Base-by-base conservation (phyloP, 2,888 invertebrate genomes). In the Melieria crassipennis region DNA sequence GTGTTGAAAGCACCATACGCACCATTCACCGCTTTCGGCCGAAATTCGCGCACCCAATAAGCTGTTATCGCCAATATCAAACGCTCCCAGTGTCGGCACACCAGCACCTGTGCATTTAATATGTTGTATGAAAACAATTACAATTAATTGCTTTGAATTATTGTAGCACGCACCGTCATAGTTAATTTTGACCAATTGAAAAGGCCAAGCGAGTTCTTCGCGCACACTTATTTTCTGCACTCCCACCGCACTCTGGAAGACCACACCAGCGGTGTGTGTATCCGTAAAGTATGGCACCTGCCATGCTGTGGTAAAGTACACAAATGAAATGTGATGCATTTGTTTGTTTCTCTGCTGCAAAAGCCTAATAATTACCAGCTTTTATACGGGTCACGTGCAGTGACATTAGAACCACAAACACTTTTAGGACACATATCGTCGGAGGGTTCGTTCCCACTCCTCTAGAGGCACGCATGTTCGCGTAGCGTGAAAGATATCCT, bases 181-280 rank as follows among this genome's bases (percentile, higher is more conserved):
- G 69, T 78, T 78, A 6, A 81, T 74, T 72, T 73, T 73, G 1
- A 75, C 77, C 55, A 80, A 66, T 69, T 72, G 76, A 42, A 79
- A 77, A n/a, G 79, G 79, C 42, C 72, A 70, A 5, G 30, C 10
- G 42, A 81, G 61, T 73, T 80, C 79, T 76, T 81, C 81, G 13
- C 69, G 56, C 62, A 80, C 77, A 58, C 63, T 73, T n/a, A 80
- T 76, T 13, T 69, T 74, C 62, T 76, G 75, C 66, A 73, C 70
- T 60, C 69, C 72, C 42, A 65, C 58, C 11, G 69, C 57, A 13
- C 69, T 66, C 64, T 73, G 73, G 67, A 77, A 74, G 61, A 65
- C 56, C 0, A 78, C 72, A n/a, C 78, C 77, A 3, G 13, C 16
- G 3, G 76, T 74, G 55, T 73, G 58, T 11, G 76, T 61, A 60